A percentile compares a stretch with the other conserved stretches of the same genome.
Evolutionary conservation across 2,888 invertebrate genomes (phyloP).

Genomic region (Periphyllus acericola): DNA sequence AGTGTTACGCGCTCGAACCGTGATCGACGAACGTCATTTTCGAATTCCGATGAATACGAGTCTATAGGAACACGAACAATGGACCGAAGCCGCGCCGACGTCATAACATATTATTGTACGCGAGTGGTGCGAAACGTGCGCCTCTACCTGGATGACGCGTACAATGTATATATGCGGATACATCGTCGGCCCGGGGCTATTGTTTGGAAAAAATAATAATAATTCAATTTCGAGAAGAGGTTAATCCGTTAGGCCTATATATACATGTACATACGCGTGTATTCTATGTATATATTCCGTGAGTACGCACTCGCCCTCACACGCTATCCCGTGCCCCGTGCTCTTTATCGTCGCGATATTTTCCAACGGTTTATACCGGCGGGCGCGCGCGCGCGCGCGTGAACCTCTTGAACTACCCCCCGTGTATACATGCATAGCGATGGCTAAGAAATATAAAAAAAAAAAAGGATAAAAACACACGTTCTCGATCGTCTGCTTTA

Average conservation of each 20-base stretch:
- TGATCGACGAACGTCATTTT: neutral
- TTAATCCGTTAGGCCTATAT: slow-evolving; percentile 3
- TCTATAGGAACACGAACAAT: neutral
- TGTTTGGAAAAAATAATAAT: slow-evolving; percentile 13
- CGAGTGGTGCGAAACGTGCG: neutral
- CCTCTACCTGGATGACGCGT: neutral
- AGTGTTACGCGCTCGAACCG: no score
- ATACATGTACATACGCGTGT: neutral
- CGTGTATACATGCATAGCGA: neutral
- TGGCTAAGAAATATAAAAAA: neutral
- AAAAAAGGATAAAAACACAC: neutral
- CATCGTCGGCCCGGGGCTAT: neutral
- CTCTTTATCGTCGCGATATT: neutral
- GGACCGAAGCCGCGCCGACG: neutral
- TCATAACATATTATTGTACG: neutral
- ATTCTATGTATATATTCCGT: neutral
- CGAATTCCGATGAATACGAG: neutral
- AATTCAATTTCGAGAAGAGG: slow-evolving; percentile 2
- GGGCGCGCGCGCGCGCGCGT: no score
- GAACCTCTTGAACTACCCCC: no score
- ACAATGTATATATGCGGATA: neutral
- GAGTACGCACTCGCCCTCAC: neutral
- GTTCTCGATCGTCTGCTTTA: neutral
- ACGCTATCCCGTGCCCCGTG: neutral
- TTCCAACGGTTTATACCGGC: neutral